Evolutionary conservation across 2,797 vertebrate genomes (phyloP).

Genomic region (Peromyscus eremicus): DNA sequence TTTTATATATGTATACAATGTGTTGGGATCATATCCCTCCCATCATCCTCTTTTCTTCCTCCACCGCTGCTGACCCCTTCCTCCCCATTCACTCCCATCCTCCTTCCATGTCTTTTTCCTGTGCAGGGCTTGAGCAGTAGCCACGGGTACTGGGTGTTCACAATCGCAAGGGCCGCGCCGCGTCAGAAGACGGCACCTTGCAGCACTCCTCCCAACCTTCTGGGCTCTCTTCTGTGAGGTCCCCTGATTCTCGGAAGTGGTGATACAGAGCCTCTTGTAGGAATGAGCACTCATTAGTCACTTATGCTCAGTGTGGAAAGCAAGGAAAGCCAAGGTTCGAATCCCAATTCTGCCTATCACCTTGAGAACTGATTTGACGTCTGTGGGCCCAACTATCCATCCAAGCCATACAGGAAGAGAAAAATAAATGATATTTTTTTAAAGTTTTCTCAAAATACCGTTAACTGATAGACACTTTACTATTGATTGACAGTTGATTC

Average conservation of each 20-base stretch:
- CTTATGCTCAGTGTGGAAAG: background rate
- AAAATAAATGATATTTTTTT: background rate
- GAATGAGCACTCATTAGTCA: background rate
- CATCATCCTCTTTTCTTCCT: background rate
- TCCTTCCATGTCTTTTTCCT: background rate
- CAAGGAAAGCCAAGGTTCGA: background rate
- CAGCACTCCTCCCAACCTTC: background rate
- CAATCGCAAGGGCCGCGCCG: fast-evolving
- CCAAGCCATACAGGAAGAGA: background rate
- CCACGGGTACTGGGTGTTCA: background rate
- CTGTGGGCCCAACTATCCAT: background rate
- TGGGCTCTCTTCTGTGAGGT: background rate
- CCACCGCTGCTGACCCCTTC: background rate
- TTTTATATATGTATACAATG: too few relatives aligned
- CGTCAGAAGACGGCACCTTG: background rate
- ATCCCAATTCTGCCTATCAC: background rate
- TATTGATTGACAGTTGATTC: background rate
- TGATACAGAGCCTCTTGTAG: background rate
- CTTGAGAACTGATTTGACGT: conserved; percentile 20
- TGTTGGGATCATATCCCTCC: background rate
- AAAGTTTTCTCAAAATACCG: background rate
- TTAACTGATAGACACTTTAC: background rate
- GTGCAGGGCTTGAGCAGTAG: too few relatives aligned
- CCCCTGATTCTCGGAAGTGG: background rate
- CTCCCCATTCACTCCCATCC: background rate